Conservation (phyloP, 2,888 invertebrate species). For the Druceiella hillmani region DNA sequence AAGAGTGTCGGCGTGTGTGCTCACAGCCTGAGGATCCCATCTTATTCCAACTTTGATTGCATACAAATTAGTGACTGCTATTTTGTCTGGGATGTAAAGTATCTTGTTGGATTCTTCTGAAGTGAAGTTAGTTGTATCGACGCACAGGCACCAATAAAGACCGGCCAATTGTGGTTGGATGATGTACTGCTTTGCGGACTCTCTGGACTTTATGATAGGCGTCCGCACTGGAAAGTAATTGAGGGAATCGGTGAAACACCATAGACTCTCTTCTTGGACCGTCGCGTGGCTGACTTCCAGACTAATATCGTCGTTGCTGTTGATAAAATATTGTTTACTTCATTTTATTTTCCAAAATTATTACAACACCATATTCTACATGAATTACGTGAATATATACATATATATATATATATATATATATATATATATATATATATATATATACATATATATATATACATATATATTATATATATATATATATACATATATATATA, state of each 20-base stretch:
- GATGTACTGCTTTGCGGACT: constrained; percentile 27
- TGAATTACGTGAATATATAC: no score
- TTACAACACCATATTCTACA: not conserved
- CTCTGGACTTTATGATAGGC: constrained; percentile 28
- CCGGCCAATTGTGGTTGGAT: constrained; percentile 35
- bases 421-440: no score
- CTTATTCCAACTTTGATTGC: constrained; percentile 32
- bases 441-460: no score
- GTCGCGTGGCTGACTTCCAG: constrained; percentile 29
- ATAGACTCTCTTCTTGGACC: constrained; percentile 30
- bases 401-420: no score
- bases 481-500: no score
- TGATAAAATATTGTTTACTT: not conserved
- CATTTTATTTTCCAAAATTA: not conserved
- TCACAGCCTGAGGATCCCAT: no score
- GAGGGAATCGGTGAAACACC: constrained; percentile 40
- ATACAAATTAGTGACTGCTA: constrained; percentile 29
- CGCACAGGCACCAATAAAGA: constrained; percentile 43
- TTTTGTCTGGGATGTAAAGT: constrained; percentile 34
- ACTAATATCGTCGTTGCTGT: constrained; percentile 33
- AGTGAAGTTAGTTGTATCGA: constrained; percentile 31
- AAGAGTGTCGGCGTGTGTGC: no score
- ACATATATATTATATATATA: no score
- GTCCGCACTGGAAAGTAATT: constrained; percentile 30
- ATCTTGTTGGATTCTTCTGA: constrained; percentile 34